Evolutionary conservation across 2,888 invertebrate species (phyloP).

Genomic region (Trissonchulus sp.): DNA sequence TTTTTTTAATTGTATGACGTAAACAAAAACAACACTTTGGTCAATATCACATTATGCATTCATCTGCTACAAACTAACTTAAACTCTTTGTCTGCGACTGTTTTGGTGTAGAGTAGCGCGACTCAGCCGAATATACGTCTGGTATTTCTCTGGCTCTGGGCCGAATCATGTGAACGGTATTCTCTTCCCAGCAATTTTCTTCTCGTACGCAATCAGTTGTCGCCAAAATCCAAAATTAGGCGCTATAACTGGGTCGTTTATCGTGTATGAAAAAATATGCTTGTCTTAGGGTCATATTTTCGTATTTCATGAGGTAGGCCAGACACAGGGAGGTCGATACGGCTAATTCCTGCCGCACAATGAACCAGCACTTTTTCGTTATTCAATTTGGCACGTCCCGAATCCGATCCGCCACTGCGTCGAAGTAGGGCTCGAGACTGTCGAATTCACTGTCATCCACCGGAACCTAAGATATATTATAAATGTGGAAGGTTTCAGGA

Average conservation of each 20-base stretch:
- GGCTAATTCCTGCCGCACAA: slow-evolving; percentile 81
- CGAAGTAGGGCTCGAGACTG: too few species aligned
- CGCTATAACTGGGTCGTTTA: slow-evolving; percentile 68
- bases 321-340: slow-evolving; percentile 76
- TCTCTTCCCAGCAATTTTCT: slow-evolving; percentile 40
- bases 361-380: slow-evolving; percentile 71
- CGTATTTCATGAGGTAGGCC: slow-evolving; percentile 79
- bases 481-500: too few species aligned
- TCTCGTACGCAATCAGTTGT: slow-evolving; percentile 76
- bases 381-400: slow-evolving; percentile 38
- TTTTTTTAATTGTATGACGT: too few species aligned
- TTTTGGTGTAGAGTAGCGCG: too few species aligned
- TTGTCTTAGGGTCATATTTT: slow-evolving; percentile 68
- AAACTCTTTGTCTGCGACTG: too few species aligned
- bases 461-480: too few species aligned
- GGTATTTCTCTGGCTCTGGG: too few species aligned
- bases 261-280: slow-evolving; percentile 55
- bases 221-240: slow-evolving; percentile 86
- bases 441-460: too few species aligned
- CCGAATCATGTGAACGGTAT: slow-evolving; percentile 28
- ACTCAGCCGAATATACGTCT: too few species aligned
- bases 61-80: too few species aligned
- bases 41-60: too few species aligned
- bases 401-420: slow-evolving; percentile 20
- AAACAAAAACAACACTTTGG: background rate